Conservation (phyloP, 1,140 invertebrate species). For the Trichonephila clavata region DNA sequence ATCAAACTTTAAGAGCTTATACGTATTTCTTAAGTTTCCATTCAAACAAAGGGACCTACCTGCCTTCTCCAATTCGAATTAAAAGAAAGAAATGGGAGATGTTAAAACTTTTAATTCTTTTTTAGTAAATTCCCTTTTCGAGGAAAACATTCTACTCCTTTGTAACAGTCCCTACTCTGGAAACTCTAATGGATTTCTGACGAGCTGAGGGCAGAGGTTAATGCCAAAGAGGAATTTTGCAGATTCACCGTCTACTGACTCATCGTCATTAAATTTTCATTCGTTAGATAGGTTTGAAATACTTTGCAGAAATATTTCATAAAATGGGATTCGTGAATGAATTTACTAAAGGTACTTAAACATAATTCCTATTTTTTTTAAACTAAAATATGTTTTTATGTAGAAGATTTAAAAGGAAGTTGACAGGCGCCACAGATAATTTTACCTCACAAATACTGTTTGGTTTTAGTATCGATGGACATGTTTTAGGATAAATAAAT, state of each 20-base stretch:
- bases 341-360: background rate
- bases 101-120: conserved; percentile 39
- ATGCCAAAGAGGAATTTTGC: conserved; percentile 15
- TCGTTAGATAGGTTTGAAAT: background rate
- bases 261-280: conserved; percentile 3
- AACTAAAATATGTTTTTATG: too few relatives aligned
- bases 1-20: too few relatives aligned
- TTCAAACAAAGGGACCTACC: too few relatives aligned
- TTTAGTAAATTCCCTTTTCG: background rate
- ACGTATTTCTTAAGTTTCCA: too few relatives aligned
- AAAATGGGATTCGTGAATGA: background rate
- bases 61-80: background rate
- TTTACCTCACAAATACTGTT: too few relatives aligned
- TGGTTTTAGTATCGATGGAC: too few relatives aligned
- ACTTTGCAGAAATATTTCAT: background rate
- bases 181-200: conserved; percentile 57
- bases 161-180: conserved; percentile 1
- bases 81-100: background rate
- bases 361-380: background rate
- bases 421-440: too few relatives aligned
- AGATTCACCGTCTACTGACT: conserved; percentile 11
- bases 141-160: conserved; percentile 14
- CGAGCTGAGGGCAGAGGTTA: conserved; percentile 43
- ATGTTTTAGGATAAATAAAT: too few relatives aligned
- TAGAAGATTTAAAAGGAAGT: too few relatives aligned